A percentile compares a stretch with the other conserved stretches of the same genome.
These are phyloP conservation scores for Ceratoteleas bidentatus DNA, from an alignment of 1,140 invertebrate genomes.

Conservation along the genomic window DNA sequence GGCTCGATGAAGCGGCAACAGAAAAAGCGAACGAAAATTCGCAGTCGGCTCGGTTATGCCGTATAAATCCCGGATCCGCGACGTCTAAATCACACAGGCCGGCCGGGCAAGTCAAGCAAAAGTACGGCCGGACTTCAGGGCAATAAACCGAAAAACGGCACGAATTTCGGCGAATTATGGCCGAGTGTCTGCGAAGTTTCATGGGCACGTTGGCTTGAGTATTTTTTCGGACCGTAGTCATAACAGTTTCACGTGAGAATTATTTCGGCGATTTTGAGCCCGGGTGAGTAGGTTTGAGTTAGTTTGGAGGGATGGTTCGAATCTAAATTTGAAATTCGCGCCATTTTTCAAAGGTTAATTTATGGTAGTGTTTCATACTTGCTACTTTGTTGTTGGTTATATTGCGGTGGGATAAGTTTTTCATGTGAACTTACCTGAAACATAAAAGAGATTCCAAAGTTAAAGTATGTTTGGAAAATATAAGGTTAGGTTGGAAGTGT, in stretches of 20 bases:
- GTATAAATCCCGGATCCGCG: constrained; percentile 68
- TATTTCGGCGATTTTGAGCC: too few relatives aligned
- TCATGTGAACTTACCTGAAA: too few relatives aligned
- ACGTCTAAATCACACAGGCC: constrained; percentile 54
- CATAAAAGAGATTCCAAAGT: too few relatives aligned
- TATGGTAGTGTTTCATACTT: too few relatives aligned
- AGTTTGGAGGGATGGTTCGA: not conserved
- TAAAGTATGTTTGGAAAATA: too few relatives aligned
- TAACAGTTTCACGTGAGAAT: too few relatives aligned
- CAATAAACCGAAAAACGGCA: constrained; percentile 37
- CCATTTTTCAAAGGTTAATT: not conserved
- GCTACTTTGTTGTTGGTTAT: too few relatives aligned
- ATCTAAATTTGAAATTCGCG: not conserved
- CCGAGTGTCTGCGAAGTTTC: constrained; percentile 45
- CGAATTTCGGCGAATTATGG: constrained; percentile 41
- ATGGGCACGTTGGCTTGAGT: constrained; percentile 6
- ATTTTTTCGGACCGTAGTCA: constrained; percentile 4
- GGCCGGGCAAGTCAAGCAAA: constrained; percentile 41
- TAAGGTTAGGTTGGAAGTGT: too few relatives aligned
- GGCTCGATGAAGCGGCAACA: constrained; percentile 45
- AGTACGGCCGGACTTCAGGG: constrained; percentile 48
- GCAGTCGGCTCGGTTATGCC: constrained; percentile 53
- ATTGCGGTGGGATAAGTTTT: too few relatives aligned
- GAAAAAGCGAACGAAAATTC: constrained; percentile 56
- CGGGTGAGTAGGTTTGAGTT: too few relatives aligned